These are phyloP conservation scores for Ctenopoma kingsleyae DNA, from an alignment of 2,797 vertebrate genomes.

Conservation along the genomic window DNA sequence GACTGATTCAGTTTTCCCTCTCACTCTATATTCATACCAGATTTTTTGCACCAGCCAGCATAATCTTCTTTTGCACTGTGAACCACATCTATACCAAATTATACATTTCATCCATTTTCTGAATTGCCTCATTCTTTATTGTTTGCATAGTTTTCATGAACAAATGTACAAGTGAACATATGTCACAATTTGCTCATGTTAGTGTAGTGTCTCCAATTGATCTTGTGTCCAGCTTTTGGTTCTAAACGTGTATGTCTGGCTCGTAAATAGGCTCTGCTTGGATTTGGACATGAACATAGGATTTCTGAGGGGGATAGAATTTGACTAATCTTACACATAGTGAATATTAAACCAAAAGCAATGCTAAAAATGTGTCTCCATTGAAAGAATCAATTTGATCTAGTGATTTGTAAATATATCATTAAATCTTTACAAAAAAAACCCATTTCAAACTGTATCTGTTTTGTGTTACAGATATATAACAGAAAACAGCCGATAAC, in stretches of 20 bases:
- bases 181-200: conserved; percentile 45
- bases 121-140: conserved; percentile 29
- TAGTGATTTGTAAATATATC: background rate
- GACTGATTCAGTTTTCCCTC: conserved; percentile 5
- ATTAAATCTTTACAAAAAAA: too few species aligned
- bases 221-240: conserved; percentile 38
- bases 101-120: conserved; percentile 23
- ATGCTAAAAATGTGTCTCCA: conserved; percentile 24
- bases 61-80: conserved; percentile 4
- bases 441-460: too few species aligned
- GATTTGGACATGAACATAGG: conserved; percentile 59
- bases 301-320: conserved; percentile 58
- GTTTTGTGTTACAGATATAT: too few species aligned
- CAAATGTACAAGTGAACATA: conserved; percentile 15
- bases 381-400: conserved; percentile 14
- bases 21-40: conserved; percentile 12
- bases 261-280: conserved; percentile 51
- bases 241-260: conserved; percentile 56
- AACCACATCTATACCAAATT: conserved; percentile 21
- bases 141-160: conserved; percentile 41
- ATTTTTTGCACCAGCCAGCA: conserved; percentile 17
- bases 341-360: conserved; percentile 53
- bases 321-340: conserved; percentile 56
- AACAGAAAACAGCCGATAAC: too few species aligned
- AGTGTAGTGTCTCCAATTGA: conserved; percentile 47